Evolutionary conservation across 53 echinoderm and acorn worm species (phyloP).

Genomic region (Henricia sp.): DNA sequence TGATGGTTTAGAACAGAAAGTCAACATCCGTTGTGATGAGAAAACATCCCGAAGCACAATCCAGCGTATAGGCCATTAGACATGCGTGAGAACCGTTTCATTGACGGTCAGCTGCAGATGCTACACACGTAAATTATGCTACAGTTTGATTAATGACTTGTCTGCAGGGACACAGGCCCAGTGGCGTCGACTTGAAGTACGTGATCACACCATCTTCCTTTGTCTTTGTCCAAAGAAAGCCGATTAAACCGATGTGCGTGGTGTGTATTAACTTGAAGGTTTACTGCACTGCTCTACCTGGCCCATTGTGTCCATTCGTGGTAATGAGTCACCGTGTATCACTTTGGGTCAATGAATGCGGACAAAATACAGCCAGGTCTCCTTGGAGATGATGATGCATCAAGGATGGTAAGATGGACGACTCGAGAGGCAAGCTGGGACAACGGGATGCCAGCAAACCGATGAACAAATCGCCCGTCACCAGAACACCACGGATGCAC

Average conservation of each 20-base stretch:
- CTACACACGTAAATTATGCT: background rate
- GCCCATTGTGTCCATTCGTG: conserved; percentile 18
- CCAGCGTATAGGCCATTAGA: background rate
- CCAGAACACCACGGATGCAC: background rate
- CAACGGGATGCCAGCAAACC: background rate
- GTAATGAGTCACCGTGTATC: conserved; percentile 28
- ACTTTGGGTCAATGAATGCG: conserved; percentile 14
- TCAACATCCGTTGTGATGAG: background rate
- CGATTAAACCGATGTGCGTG: no score
- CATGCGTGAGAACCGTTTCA: conserved; percentile 43
- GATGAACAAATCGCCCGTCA: background rate
- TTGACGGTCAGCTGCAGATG: no score
- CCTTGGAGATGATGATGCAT: conserved; percentile 28
- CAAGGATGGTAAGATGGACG: background rate
- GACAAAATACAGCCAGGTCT: background rate
- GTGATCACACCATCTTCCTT: no score
- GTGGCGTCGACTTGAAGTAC: no score
- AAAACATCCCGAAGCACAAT: conserved; percentile 8
- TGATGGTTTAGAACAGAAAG: no score
- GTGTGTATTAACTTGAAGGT: no score
- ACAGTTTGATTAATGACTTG: conserved; percentile 35
- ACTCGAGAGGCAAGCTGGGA: background rate
- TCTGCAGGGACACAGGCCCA: background rate
- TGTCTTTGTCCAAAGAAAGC: no score
- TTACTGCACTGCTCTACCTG: no score